Evolutionary conservation across 2,888 invertebrate genomes (phyloP), one percentile per base, ranked within the genome.

Genomic region (Troglohyphantes excavatus): DNA sequence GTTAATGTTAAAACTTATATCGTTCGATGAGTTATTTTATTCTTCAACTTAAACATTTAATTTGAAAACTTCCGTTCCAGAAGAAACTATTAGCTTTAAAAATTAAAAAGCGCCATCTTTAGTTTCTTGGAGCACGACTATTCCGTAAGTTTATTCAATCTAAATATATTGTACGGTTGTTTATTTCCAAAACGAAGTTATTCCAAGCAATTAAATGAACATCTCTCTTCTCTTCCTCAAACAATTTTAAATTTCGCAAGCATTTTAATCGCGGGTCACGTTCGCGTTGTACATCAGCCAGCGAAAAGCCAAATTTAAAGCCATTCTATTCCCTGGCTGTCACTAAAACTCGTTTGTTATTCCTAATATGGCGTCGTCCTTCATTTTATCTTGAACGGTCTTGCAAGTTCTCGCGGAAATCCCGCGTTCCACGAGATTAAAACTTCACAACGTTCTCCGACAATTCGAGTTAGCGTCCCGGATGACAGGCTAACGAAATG

Each of bases 381-480:
- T 72, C 53, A 33, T 68, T 68, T 68, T n/a, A 33, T 68, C 26
- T 68, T 19, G 53, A 53, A 53, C 68, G 3, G 0, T 72, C 7
- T 72, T 26, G 29, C 19, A 17, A 61, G 17, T n/a, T 75, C 61
- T 75, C 75, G 19, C 9, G 43, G 21, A 79, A 53, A 46, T 46
- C 27, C 63, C 72, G 43, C 19, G 43, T 33, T 21, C 19, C 1
- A n/a, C 63, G 63, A 63, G 63, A 83, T 83, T 83, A 73, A 73
- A 83, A 65, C 63, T 73, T 29, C 26, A 17, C 67, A 68, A 43
- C 26, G 23, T 23, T 19, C 53, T 17, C 73, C 63, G 83, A 83
- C 83, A 83, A 61, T 73, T 73, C 27, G 61, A 61, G 39, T 83
- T 83, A 65, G 63, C 63, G 19, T 9, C 43, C 5, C 5, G 11